Conservation (phyloP, 1,140 invertebrate species). For the Bombus difficillimus region DNA sequence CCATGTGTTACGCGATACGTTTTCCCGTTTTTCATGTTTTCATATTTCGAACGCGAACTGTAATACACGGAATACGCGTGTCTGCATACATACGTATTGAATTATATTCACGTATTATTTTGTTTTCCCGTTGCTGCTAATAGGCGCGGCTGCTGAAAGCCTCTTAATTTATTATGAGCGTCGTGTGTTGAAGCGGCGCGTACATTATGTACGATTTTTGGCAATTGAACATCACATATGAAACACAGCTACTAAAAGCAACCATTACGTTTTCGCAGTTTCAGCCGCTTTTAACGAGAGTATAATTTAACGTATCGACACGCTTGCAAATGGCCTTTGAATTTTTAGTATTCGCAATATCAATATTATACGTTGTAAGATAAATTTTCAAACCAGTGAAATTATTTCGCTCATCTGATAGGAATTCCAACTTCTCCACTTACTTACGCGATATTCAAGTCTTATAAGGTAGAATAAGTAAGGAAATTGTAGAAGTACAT, state of each 20-base stretch:
- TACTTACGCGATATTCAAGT: too few species aligned
- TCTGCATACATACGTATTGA: conserved; percentile 18
- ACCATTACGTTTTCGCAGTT: conserved; percentile 40
- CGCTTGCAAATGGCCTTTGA: conserved; percentile 10
- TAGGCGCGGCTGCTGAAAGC: conserved; percentile 47
- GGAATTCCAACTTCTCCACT: too few species aligned
- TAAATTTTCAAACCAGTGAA: neutral
- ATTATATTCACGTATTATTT: conserved; percentile 46
- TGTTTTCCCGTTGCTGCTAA: conserved; percentile 48
- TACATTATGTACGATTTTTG: conserved; percentile 50
- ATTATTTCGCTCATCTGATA: too few species aligned
- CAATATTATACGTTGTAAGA: conserved; percentile 12
- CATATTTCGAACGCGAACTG: neutral
- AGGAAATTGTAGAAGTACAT: too few species aligned
- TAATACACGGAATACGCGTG: conserved; percentile 4
- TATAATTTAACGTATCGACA: conserved; percentile 32
- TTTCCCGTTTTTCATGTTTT: conserved; percentile 22
- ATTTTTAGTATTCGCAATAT: neutral
- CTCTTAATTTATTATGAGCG: conserved; percentile 50
- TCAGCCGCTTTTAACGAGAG: conserved; percentile 36
- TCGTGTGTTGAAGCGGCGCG: conserved; percentile 21
- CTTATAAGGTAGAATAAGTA: too few species aligned
- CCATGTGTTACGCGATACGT: conserved; percentile 8
- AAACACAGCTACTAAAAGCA: conserved; percentile 35
- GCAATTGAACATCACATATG: conserved; percentile 36